A percentile compares a stretch with the other conserved stretches of the same genome.
Conservation (phyloP, 2,797 vertebrate genomes). For the Coendou prehensilis region DNA sequence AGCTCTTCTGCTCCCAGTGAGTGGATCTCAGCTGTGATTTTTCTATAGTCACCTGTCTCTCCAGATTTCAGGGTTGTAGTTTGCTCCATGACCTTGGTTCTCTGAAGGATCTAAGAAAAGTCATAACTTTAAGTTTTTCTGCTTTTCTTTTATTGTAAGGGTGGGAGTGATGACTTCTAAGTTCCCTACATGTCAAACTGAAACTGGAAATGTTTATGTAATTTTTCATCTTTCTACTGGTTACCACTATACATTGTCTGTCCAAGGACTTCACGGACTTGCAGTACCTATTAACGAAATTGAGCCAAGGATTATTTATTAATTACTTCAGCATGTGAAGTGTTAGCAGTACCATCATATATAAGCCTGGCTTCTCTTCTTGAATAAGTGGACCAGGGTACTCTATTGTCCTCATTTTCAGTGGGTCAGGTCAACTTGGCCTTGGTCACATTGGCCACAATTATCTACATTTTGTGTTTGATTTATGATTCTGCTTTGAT, state of each 20-base stretch:
- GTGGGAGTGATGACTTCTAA: not conserved
- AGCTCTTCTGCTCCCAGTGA: not conserved
- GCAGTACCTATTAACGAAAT: not conserved
- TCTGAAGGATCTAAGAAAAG: not conserved
- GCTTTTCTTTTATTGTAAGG: not conserved
- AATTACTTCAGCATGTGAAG: not conserved
- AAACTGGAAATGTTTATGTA: not conserved
- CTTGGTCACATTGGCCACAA: not conserved
- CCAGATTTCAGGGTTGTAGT: not conserved
- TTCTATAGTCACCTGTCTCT: not conserved
- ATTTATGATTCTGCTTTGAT: not conserved
- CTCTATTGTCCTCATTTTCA: not conserved
- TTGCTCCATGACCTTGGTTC: not conserved
- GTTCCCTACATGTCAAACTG: not conserved
- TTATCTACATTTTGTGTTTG: not conserved
- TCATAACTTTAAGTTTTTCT: not conserved
- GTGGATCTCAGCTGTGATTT: not conserved
- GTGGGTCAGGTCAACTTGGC: not conserved
- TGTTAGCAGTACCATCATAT: not conserved
- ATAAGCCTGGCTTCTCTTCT: not conserved
- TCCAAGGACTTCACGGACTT: not conserved
- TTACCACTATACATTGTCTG: not conserved
- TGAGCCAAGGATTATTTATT: not conserved
- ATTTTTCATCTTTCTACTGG: constrained; percentile 18
- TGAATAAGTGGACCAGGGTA: not conserved